Evolutionary conservation across 2,797 vertebrate species (phyloP), one percentile per base, ranked within the genome.

Genomic region (Halcyon leucocephala): DNA sequence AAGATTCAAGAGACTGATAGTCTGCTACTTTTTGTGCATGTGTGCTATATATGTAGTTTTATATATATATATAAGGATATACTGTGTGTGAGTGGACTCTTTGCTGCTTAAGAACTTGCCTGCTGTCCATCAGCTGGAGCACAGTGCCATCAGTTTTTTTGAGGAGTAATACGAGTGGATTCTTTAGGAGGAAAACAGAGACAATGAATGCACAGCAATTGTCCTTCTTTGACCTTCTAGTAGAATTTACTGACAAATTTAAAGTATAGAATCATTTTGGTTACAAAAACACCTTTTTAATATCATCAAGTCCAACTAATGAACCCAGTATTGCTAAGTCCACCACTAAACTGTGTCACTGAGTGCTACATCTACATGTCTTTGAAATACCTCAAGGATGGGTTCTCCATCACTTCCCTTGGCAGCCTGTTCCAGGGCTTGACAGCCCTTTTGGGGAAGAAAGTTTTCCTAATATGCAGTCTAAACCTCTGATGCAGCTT

Each of bases 211-310:
- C 61, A 46, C 29, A 57, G 82, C 71, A 85, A 71, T n/a, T n/a
- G n/a, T n/a, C n/a, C n/a, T n/a, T n/a, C n/a, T n/a, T n/a, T n/a
- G 87, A 91, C 82, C 77, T 92, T 90, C 84, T 39, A 58, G 65
- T 6, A 76, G 51, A 55, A 35, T 72, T 46, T 44, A 22, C 15
- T 72, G 88, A 71, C 66, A 86, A 84, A 92, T 96, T 92, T 90
- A 91, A 82, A 92, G 31, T 5, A 6, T 33, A 58, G 55, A 39
- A 61, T 61, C 7, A 18, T 61, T 61, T 39, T 17, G 33, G 4
- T 18, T 61, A 35, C 54, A 16, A 28, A 39, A 26, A 12, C 17
- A 61, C 26, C 35, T 19, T 39, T 39, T 39, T 51, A 61, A 39
- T 25, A 39, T 18, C 24, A 39, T 37, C 22, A 25, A 60, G 14